phyloP scores from a whole-genome alignment of 1,140 invertebrate genomes.

The Phocides pigmalion region DNA sequence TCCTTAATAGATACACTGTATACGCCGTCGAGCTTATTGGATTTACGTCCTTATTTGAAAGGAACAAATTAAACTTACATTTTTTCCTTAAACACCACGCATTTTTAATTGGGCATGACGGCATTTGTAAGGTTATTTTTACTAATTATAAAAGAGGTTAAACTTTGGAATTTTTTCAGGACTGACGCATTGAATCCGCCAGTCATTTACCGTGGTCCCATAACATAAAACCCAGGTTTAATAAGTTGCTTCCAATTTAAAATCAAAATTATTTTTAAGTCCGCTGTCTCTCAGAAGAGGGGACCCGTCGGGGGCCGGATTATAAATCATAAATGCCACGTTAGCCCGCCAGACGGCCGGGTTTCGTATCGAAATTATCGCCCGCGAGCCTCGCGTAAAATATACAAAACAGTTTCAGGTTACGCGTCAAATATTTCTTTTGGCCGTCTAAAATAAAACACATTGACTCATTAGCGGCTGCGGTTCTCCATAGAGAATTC shows the following conservation, averaged over 20 bases:
- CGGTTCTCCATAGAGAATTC: constrained; percentile 29
- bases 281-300: constrained; percentile 70
- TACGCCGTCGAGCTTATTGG: constrained; percentile 1
- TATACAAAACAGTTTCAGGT: constrained; percentile 79
- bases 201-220: constrained; percentile 53
- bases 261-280: constrained; percentile 75
- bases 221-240: constrained; percentile 63
- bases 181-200: constrained; percentile 23
- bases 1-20: constrained; percentile 16
- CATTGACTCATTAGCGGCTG: constrained; percentile 59
- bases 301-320: constrained; percentile 72
- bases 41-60: constrained; percentile 25
- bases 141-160: constrained; percentile 1
- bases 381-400: constrained; percentile 65
- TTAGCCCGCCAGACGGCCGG: constrained; percentile 60
- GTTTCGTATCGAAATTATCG: constrained; percentile 77
- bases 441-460: constrained; percentile 63
- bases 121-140: background rate
- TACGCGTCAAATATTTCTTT: constrained; percentile 75
- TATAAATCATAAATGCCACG: constrained; percentile 81
- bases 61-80: constrained; percentile 4
- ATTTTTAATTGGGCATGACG: background rate
- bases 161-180: constrained; percentile 18
- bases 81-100: background rate
- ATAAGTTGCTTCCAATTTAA: constrained; percentile 78